Base-by-base conservation (phyloP, 2,113 vertebrate genomes). In the Datnioides undecimradiatus region DNA sequence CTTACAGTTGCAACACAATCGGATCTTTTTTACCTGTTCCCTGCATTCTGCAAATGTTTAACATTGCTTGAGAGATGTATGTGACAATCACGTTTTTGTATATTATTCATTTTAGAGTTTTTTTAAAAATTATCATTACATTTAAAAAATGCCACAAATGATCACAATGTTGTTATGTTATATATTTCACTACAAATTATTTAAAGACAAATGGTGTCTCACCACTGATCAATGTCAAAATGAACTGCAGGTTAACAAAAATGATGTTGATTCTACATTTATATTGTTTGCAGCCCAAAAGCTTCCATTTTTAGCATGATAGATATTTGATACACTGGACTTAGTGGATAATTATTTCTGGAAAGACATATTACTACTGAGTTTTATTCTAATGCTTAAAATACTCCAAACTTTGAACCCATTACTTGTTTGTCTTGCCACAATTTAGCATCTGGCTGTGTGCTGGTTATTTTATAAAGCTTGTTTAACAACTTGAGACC, bases 1-100 rank as follows among this genome's bases (percentile, higher is more conserved):
- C 45, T 67, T 74, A 51, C 36, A 33, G 51, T 21, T 60, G 49
- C 40, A 69, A 64, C 7, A 49, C n/a, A 54, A 7, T 60, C 40
- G 25, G 19, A 51, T 48, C 11, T 40, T 62, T 40, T 62, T 64
- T 38, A 25, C 21, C 57, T 0, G 1, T 66, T 79, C 48, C 10
- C 38, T 48, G n/a, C n/a, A n/a, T n/a, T 29, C 17, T 33, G 17
- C 25, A 52, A 46, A 11, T 31, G 3, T 41, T 65, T 21, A 73
- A 6, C n/a, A n/a, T n/a, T 21, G 63, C 8, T n/a, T 19, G 27
- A 45, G 36, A 45, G 3, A 34, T 1, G n/a, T 14, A 16, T 52
- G 55, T 43, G 13, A 14, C 21, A 54, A 11, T 46, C 46, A n/a
- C n/a, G n/a, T n/a, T n/a, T n/a, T n/a, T n/a, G n/a, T n/a, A n/a